Percentiles rank a stretch among this genome's conserved stretches.
phyloP scores from a whole-genome alignment of 2,797 vertebrate species.

The Poeciliopsis turneri region DNA sequence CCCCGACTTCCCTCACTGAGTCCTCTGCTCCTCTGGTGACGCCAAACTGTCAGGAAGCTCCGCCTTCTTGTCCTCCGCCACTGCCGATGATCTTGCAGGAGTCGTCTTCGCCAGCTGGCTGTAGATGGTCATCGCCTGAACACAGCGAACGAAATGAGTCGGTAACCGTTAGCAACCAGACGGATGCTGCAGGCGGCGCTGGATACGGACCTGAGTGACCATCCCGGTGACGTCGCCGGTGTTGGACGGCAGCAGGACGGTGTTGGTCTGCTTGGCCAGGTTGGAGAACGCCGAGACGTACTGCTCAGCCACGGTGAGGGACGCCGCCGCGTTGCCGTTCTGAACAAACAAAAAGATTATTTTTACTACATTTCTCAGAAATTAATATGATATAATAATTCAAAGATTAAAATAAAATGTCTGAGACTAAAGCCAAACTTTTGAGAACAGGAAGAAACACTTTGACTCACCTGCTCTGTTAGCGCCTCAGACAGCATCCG shows the following conservation, averaged over 20 bases:
- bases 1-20: slow-evolving; percentile 33
- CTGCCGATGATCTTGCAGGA: background rate
- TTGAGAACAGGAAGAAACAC: background rate
- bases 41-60: background rate
- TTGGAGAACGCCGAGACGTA: slow-evolving; percentile 93
- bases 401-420: too few species aligned
- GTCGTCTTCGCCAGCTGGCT: slow-evolving; percentile 62
- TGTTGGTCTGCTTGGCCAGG: slow-evolving; percentile 94
- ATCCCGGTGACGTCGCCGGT: slow-evolving; percentile 88
- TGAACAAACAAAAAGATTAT: slow-evolving; percentile 46
- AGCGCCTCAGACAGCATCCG: slow-evolving; percentile 87
- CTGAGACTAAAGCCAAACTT: too few species aligned
- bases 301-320: slow-evolving; percentile 91
- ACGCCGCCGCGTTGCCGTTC: slow-evolving; percentile 91
- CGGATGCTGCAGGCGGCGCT: background rate
- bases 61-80: slow-evolving; percentile 34
- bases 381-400: too few species aligned
- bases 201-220: slow-evolving; percentile 89
- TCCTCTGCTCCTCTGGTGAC: slow-evolving; percentile 43
- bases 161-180: background rate
- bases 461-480: slow-evolving; percentile 82
- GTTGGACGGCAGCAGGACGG: slow-evolving; percentile 90
- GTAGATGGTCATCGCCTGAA: slow-evolving; percentile 78
- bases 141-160: background rate
- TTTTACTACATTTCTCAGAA: too few species aligned